Evolutionary conservation across 1,140 invertebrate genomes (phyloP).

Genomic region (Ruditapes philippinarum): DNA sequence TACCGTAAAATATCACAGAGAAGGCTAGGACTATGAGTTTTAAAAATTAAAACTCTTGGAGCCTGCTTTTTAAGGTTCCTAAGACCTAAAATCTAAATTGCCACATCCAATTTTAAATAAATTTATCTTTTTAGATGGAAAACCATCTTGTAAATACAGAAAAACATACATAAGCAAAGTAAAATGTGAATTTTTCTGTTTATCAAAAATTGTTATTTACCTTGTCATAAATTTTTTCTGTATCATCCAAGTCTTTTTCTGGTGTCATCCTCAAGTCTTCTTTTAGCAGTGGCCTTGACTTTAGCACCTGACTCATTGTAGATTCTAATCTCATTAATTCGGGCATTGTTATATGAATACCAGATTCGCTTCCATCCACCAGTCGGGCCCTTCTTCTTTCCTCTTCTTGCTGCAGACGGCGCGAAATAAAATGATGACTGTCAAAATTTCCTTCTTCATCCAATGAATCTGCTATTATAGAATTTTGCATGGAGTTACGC

Average conservation of each 20-base stretch:
- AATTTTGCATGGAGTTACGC: conserved; percentile 8
- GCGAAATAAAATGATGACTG: conserved; percentile 51
- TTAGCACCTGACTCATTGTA: conserved; percentile 11
- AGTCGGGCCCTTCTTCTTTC: background rate
- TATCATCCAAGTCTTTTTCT: conserved; percentile 55
- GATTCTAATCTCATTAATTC: conserved; percentile 14
- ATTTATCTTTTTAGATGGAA: too few species aligned
- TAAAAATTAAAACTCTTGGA: too few species aligned
- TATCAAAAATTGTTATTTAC: background rate
- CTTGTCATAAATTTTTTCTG: background rate
- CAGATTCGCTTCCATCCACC: background rate
- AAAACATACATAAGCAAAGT: too few species aligned
- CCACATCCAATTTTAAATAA: too few species aligned
- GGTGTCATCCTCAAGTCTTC: conserved; percentile 45
- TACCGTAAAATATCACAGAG: too few species aligned
- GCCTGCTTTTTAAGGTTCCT: too few species aligned
- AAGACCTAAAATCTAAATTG: too few species aligned
- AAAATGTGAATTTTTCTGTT: too few species aligned
- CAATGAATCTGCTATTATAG: conserved; percentile 39
- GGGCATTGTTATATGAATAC: conserved; percentile 21
- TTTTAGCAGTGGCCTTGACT: conserved; percentile 48
- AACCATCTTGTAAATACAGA: too few species aligned
- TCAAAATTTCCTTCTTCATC: conserved; percentile 61
- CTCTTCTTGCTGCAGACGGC: conserved; percentile 39
- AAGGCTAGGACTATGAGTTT: too few species aligned